Percentiles rank a stretch among this genome's conserved stretches.
phyloP scores from a whole-genome alignment of 2,113 vertebrate species.

The Chelonoidis abingdonii region DNA sequence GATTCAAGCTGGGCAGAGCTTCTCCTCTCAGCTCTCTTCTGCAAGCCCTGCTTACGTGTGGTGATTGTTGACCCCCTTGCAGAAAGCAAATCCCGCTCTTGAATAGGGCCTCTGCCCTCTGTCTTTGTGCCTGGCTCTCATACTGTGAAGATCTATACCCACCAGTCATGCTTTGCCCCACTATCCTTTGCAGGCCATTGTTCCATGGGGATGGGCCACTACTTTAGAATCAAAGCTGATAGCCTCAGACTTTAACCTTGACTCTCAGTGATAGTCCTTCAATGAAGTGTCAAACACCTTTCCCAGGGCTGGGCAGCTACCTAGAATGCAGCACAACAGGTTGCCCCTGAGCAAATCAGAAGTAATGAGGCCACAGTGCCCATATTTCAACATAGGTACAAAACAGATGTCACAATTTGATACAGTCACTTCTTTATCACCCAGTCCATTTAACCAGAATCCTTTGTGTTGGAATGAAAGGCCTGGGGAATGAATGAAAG shows the following conservation, averaged over 20 bases:
- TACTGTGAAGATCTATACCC: background rate
- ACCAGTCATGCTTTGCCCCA: background rate
- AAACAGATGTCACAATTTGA: background rate
- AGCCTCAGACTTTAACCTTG: background rate
- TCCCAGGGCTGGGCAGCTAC: background rate
- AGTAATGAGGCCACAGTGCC: background rate
- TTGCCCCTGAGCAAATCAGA: background rate
- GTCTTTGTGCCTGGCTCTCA: background rate
- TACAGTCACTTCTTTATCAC: background rate
- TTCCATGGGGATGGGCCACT: background rate
- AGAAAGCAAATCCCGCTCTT: background rate
- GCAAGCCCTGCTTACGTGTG: background rate
- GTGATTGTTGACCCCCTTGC: background rate
- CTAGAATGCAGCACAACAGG: fast-evolving
- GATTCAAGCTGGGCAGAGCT: background rate
- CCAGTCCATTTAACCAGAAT: background rate
- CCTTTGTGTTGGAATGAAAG: background rate
- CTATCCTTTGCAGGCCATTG: fast-evolving
- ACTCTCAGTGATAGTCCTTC: background rate
- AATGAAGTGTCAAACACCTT: background rate
- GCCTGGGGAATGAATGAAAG: background rate
- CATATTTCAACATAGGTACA: background rate
- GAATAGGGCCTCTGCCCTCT: background rate
- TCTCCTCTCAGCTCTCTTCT: background rate
- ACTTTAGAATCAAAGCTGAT: background rate